These are phyloP conservation scores for Rhinatrema bivittatum DNA, from an alignment of 2,797 vertebrate species.

Conservation along the genomic window DNA sequence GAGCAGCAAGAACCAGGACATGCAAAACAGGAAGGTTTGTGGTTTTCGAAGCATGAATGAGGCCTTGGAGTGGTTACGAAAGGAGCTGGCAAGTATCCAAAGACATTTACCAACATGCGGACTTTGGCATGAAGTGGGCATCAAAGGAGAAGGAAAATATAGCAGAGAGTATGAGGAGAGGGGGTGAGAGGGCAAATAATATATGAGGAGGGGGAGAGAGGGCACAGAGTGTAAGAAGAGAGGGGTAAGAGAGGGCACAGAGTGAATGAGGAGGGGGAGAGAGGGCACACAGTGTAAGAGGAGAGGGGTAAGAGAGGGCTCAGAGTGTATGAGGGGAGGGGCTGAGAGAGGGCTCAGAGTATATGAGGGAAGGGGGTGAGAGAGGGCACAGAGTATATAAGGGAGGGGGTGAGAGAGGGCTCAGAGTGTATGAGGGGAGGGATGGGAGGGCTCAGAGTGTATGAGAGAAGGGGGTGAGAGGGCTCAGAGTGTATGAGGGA, in stretches of 20 bases:
- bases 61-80: conserved; percentile 80
- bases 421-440: no score
- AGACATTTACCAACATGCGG: neutral
- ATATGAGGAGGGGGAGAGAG: neutral
- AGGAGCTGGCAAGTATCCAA: conserved; percentile 74
- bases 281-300: no score
- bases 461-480: neutral
- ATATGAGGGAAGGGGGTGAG: neutral
- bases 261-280: neutral
- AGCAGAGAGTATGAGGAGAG: no score
- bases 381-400: no score
- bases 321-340: neutral
- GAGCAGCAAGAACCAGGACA: neutral
- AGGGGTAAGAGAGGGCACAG: neutral
- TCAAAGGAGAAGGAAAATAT: no score
- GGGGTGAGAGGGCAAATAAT: no score
- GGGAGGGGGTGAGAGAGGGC: neutral
- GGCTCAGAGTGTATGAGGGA: no score
- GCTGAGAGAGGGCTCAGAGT: no score
- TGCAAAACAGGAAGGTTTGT: conserved; percentile 42
- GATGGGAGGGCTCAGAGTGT: no score
- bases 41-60: conserved; percentile 77
- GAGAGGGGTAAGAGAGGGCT: no score
- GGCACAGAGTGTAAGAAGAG: no score
- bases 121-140: no score